Evolutionary conservation across 2,888 invertebrate genomes (phyloP).

Genomic region (Crocallis elinguaria): DNA sequence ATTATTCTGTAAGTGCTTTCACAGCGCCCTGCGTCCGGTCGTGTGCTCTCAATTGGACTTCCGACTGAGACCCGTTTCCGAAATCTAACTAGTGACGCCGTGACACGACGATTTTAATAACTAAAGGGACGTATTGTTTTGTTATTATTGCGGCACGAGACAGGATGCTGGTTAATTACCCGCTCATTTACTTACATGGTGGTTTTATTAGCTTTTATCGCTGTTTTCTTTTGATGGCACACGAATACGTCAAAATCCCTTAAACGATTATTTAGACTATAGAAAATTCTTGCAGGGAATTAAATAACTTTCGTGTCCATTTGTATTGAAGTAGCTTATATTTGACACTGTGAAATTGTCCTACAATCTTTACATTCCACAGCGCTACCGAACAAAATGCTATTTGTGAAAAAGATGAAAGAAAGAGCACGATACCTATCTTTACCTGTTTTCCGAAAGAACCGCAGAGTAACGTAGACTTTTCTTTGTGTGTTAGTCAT

Average conservation of each 20-base stretch:
- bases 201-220: constrained; percentile 57
- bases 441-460: too few species aligned
- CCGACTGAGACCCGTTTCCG: constrained; percentile 75
- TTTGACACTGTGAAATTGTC: too few species aligned
- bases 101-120: constrained; percentile 69
- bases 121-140: constrained; percentile 79
- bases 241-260: constrained; percentile 6
- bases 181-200: constrained; percentile 67
- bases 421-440: too few species aligned
- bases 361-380: too few species aligned
- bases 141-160: constrained; percentile 81
- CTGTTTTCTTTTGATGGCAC: constrained; percentile 32
- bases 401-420: too few species aligned
- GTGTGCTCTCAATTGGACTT: constrained; percentile 82
- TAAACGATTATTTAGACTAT: background rate
- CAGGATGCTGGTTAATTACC: constrained; percentile 81
- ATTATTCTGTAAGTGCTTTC: constrained; percentile 72
- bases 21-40: constrained; percentile 77
- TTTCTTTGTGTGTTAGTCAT: too few species aligned
- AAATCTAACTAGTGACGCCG: constrained; percentile 63
- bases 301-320: too few species aligned
- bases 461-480: too few species aligned
- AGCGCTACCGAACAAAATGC: too few species aligned
- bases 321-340: too few species aligned
- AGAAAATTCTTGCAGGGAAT: background rate